Percentiles rank a stretch among this genome's conserved stretches.
Conservation (phyloP, 2,797 vertebrate species). For the Crocidura indochinensis region DNA sequence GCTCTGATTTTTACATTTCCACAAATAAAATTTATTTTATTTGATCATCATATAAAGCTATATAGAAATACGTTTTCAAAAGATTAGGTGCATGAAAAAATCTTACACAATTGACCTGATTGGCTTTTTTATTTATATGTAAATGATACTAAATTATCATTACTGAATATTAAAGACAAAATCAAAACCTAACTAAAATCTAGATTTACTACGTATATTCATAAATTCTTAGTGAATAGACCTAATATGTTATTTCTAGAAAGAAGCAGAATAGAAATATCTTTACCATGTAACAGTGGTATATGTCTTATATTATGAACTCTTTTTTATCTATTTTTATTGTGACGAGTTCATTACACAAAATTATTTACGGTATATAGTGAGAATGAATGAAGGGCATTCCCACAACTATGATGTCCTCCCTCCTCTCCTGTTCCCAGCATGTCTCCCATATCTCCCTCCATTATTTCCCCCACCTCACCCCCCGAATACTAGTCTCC, state of each 20-base stretch:
- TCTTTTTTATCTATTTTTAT: no score
- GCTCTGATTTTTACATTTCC: constrained; percentile 5
- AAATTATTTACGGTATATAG: no score
- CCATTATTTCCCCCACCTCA: no score
- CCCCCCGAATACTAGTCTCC: no score
- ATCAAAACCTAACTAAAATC: constrained; percentile 18
- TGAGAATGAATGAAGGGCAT: no score
- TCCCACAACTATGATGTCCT: no score
- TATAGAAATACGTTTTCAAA: constrained; percentile 22
- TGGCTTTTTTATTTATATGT: constrained; percentile 11
- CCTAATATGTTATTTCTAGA: constrained; percentile 14
- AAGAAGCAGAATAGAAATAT: not conserved
- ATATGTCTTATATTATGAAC: not conserved
- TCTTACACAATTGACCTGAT: not conserved
- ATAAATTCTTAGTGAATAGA: not conserved
- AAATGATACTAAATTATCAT: not conserved
- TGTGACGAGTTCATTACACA: no score
- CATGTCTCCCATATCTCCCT: no score
- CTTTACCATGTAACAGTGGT: not conserved
- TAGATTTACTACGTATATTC: constrained; percentile 12
- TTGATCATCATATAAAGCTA: not conserved
- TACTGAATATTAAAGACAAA: not conserved
- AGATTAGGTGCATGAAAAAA: not conserved
- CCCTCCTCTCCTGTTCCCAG: no score
- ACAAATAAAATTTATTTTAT: constrained; percentile 54